Evolutionary conservation across 2,113 vertebrate genomes (phyloP).

Genomic region (Cephalopterus ornatus): DNA sequence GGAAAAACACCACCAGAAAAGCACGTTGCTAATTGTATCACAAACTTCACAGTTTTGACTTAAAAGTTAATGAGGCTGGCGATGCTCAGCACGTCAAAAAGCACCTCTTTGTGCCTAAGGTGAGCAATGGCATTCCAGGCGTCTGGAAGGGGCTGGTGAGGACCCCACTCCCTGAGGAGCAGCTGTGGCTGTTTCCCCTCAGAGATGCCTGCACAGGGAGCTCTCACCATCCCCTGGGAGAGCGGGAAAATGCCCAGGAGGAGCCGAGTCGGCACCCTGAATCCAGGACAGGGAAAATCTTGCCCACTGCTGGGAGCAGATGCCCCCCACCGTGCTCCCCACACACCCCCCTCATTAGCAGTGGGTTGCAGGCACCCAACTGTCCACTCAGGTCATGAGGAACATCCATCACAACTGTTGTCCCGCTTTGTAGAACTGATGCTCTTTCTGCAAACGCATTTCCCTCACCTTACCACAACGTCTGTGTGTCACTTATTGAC

Average conservation of each 20-base stretch:
- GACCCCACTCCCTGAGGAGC: neutral
- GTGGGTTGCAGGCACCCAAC: neutral
- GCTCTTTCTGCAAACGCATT: neutral
- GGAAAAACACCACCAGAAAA: neutral
- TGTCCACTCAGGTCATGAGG: neutral
- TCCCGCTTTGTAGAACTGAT: neutral
- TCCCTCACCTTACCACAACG: neutral
- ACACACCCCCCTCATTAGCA: neutral
- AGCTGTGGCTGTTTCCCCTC: accelerated
- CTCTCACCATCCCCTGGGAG: neutral
- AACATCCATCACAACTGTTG: neutral
- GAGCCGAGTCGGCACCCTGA: neutral
- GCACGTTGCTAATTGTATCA: neutral
- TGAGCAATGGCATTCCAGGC: neutral
- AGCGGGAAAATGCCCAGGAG: neutral
- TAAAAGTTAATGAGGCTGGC: neutral
- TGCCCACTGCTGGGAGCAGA: neutral
- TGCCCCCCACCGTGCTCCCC: neutral
- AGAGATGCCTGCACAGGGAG: neutral
- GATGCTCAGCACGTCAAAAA: neutral
- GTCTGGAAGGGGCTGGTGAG: neutral
- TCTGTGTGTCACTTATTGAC: neutral
- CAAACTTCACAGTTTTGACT: neutral
- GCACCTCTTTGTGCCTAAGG: neutral
- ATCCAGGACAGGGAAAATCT: neutral